Conservation (phyloP, 2,888 invertebrate species). For the Luperina nickerlii region DNA sequence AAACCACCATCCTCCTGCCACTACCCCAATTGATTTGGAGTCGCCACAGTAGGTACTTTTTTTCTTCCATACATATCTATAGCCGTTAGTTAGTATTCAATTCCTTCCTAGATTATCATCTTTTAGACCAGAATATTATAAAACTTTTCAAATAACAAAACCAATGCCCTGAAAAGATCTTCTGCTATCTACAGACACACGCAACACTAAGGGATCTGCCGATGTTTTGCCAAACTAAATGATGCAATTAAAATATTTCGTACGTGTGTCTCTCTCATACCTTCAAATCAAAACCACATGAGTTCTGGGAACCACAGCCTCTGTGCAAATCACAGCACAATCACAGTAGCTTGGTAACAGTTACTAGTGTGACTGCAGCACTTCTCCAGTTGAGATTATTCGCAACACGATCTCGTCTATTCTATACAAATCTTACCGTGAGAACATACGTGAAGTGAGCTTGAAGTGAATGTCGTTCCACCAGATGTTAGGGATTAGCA, state of each 20-base stretch:
- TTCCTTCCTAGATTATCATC: not conserved
- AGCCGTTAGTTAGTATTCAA: not conserved
- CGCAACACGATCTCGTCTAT: not conserved
- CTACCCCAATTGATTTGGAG: not conserved
- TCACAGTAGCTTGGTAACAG: not conserved
- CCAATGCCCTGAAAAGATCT: not conserved
- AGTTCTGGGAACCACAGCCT: not conserved
- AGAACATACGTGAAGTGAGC: not conserved
- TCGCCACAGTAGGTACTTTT: not conserved
- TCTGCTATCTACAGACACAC: not conserved
- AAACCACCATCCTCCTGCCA: not conserved
- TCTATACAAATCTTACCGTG: not conserved
- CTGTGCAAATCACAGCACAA: not conserved
- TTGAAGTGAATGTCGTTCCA: not conserved
- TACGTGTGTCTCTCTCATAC: not conserved
- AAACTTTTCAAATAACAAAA: not conserved
- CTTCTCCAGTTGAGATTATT: not conserved
- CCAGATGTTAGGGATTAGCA: not conserved
- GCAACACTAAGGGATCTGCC: not conserved
- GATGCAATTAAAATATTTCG: not conserved
- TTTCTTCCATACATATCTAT: not conserved
- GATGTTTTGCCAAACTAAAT: not conserved
- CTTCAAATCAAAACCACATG: not conserved
- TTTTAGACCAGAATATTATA: not conserved
- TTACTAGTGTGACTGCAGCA: not conserved